Percentiles rank a stretch among this genome's conserved stretches.
These are phyloP conservation scores for Parapsyche elsis DNA, from an alignment of 1,140 invertebrate genomes.

Conservation along the genomic window DNA sequence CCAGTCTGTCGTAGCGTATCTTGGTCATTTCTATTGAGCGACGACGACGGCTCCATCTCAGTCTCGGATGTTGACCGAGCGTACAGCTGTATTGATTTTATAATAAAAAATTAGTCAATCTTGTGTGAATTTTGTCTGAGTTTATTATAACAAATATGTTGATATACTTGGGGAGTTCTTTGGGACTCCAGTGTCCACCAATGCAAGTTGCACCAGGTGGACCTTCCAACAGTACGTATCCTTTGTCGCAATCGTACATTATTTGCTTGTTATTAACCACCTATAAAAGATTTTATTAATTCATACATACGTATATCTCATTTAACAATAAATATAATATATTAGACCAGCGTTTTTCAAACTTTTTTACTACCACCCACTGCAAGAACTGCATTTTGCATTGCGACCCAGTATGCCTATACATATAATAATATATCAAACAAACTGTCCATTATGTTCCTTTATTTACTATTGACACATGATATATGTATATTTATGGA, in stretches of 20 bases:
- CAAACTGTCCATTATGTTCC: no score
- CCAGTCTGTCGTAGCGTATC: constrained; percentile 65
- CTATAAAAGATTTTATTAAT: constrained; percentile 55
- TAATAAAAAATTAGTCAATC: constrained; percentile 15
- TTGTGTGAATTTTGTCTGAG: neutral
- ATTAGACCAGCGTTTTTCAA: no score
- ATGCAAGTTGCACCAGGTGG: constrained; percentile 94
- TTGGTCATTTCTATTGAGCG: constrained; percentile 69
- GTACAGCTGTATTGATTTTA: constrained; percentile 69
- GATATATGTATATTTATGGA: no score
- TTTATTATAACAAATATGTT: neutral
- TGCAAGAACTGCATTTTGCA: no score
- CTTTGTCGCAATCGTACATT: constrained; percentile 95
- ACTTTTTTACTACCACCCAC: no score
- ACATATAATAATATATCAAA: no score
- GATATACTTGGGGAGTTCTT: constrained; percentile 76
- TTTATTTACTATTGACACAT: no score
- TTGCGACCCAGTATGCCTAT: no score
- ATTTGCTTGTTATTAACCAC: constrained; percentile 95
- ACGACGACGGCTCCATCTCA: constrained; percentile 79
- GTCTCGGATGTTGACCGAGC: constrained; percentile 83
- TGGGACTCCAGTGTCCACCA: constrained; percentile 88
- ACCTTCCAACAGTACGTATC: constrained; percentile 86
- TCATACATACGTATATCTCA: neutral
- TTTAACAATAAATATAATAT: neutral